A percentile compares a stretch with the other conserved stretches of the same genome.
Evolutionary conservation across 2,113 vertebrate genomes (phyloP).

Genomic region (Channa argus): DNA sequence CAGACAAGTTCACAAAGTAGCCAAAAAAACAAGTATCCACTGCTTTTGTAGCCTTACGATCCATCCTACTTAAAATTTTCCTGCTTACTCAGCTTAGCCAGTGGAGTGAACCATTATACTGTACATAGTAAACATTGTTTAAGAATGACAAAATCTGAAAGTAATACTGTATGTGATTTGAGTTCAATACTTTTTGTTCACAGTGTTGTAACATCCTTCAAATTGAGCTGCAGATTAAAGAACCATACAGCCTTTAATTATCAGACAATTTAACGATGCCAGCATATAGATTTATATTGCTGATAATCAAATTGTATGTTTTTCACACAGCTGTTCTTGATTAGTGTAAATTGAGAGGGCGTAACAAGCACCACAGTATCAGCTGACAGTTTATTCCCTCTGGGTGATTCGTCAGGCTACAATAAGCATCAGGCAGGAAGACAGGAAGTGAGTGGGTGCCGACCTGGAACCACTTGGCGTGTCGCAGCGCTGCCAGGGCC

Average conservation of each 20-base stretch:
- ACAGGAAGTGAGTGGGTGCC: conserved; percentile 90
- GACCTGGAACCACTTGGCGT: conserved; percentile 99
- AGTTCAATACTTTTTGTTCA: conserved; percentile 2
- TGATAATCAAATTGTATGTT: background rate
- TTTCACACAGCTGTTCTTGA: background rate
- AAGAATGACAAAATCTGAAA: background rate
- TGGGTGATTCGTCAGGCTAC: conserved; percentile 83
- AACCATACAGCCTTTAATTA: background rate
- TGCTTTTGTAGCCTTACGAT: conserved; percentile 90
- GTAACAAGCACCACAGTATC: background rate
- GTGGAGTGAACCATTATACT: background rate
- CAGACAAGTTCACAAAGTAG: conserved; percentile 84
- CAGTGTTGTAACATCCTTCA: background rate
- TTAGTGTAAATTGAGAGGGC: conserved; percentile 1
- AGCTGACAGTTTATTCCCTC: conserved; percentile 9
- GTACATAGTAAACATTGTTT: background rate
- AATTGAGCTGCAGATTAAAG: background rate
- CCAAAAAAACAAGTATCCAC: conserved; percentile 81
- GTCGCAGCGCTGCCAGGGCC: conserved; percentile 99
- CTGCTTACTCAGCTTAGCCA: too few species aligned
- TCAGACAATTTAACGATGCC: background rate
- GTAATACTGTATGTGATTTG: background rate
- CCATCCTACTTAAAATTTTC: conserved; percentile 18
- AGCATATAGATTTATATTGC: background rate
- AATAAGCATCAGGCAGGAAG: conserved; percentile 85